Percentiles rank a stretch among this genome's conserved stretches.
These are phyloP conservation scores for Galagoides demidoff DNA, from an alignment of 2,797 vertebrate genomes.

Conservation along the genomic window DNA sequence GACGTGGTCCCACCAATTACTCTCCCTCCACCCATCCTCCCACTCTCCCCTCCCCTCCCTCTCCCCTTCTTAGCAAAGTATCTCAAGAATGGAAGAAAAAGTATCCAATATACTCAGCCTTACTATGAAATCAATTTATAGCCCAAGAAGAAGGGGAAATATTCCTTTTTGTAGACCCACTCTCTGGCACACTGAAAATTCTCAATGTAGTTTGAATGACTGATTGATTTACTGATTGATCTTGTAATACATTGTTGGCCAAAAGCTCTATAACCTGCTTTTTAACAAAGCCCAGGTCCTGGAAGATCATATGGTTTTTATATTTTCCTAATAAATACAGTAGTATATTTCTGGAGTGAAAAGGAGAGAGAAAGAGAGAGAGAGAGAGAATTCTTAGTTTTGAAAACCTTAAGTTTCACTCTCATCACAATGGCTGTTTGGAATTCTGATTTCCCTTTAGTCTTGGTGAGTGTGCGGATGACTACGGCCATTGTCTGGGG, in stretches of 20 bases:
- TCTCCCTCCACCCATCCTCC: too few species aligned
- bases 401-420: neutral
- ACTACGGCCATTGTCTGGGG: too few species aligned
- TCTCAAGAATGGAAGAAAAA: too few species aligned
- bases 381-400: neutral
- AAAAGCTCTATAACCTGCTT: neutral
- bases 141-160: neutral
- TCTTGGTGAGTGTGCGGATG: neutral
- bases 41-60: too few species aligned
- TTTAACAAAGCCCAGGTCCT: neutral
- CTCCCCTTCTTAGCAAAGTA: too few species aligned
- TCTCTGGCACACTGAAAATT: neutral
- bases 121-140: too few species aligned
- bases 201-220: conserved; percentile 19
- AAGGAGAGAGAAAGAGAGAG: neutral
- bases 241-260: conserved; percentile 10
- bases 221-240: neutral
- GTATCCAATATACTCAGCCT: too few species aligned
- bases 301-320: neutral
- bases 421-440: neutral
- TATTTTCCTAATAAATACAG: neutral
- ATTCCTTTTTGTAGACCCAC: neutral
- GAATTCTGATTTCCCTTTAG: conserved; percentile 9
- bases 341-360: neutral
- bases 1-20: too few species aligned